Base-by-base conservation (phyloP, 2,888 invertebrate species). In the Cotesia congregata region DNA sequence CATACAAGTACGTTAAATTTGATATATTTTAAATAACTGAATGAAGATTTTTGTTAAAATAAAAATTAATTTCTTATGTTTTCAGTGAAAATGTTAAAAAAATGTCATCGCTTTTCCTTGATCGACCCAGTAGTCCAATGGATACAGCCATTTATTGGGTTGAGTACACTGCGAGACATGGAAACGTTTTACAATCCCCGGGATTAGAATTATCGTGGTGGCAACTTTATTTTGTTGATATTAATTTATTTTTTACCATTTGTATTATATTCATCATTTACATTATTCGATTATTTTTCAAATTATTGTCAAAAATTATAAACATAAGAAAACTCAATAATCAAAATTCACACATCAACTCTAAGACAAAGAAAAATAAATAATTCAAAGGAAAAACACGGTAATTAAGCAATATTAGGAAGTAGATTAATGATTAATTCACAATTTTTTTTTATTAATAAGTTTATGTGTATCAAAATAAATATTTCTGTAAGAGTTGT, bases 201-300 rank as follows among this genome's bases (percentile, higher is more conserved):
- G 85, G 84, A 5, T 72, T 83, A 40, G 75, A 83, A 2, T 81
- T 88, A 4, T 20, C 80, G 0, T 86, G 86, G 85, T 87, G 85
- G 80, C 85, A 87, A 78, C 39, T 82, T 4, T 78, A 83, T 15
- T 80, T 87, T 7, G 65, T 87, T 7, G 87, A 88, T 61, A 84
- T 87, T 5, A 86, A 85, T 70, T 79, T 72, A 67, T 83, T 84
- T 68, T 40, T 7, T 50, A 50, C 50, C 3, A 50, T 12, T 30
- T 73, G 72, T n/a, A 1, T 74, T 5, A 15, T 81, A 5, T 17
- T 80, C 2, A 65, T 59, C 5, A 70, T 81, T 9, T 80, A 75
- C 69, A 62, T 70, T 5, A 30, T 79, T 39, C 78, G 76, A 50
- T 76, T 77, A 71, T 7, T 77, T 1, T 9, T 72, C 1, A 39